Percentiles rank a stretch among this genome's conserved stretches.
phyloP scores from a whole-genome alignment of 2,797 vertebrate genomes.

The Muscicapa comitata region DNA sequence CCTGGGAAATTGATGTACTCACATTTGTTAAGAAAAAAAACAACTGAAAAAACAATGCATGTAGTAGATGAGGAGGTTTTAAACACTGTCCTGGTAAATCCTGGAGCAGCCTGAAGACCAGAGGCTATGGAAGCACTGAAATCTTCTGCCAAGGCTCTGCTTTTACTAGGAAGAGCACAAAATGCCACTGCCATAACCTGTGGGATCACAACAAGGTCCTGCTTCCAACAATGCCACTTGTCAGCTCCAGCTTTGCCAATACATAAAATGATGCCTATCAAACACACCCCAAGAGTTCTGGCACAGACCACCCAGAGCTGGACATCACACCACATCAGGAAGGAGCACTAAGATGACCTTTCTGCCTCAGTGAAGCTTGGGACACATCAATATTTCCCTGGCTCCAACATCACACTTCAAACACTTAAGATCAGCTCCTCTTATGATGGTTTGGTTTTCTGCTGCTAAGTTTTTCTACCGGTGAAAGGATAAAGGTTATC shows the following conservation, averaged over 20 bases:
- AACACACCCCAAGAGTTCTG: background rate
- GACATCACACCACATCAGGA: background rate
- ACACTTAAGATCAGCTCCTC: background rate
- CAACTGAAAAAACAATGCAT: background rate
- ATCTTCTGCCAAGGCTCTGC: background rate
- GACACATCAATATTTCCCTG: background rate
- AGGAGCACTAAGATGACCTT: background rate
- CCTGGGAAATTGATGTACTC: background rate
- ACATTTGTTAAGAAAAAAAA: background rate
- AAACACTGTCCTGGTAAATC: fast-evolving
- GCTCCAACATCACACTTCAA: fast-evolving
- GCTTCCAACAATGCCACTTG: background rate
- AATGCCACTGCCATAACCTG: fast-evolving
- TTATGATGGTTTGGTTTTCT: background rate
- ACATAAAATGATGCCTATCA: background rate
- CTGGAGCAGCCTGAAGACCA: background rate
- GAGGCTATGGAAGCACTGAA: background rate
- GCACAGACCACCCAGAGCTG: background rate
- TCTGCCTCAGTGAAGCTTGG: background rate
- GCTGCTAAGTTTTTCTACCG: background rate
- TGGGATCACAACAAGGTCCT: no score
- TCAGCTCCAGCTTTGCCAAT: background rate
- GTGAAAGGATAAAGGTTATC: background rate
- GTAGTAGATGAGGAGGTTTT: background rate
- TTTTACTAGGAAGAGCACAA: background rate